Percentiles rank a stretch among this genome's conserved stretches.
Evolutionary conservation across 2,888 invertebrate genomes (phyloP).

Genomic region (Adineta ricciae): DNA sequence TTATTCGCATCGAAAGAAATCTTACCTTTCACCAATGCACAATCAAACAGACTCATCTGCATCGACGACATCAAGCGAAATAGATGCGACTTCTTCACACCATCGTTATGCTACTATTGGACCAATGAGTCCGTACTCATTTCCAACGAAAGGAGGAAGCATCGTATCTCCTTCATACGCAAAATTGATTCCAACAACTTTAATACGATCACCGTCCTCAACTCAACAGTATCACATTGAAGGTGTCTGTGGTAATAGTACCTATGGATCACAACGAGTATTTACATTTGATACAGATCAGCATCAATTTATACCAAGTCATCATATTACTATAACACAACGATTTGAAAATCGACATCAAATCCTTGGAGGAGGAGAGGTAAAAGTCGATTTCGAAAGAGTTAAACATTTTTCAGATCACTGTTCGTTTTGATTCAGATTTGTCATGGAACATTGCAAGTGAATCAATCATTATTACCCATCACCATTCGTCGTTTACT

Average conservation of each 20-base stretch:
- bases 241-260: constrained; percentile 17
- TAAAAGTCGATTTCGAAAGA: not conserved
- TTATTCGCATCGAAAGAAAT: not conserved
- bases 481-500: not conserved
- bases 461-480: not conserved
- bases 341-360: not conserved
- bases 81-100: not conserved
- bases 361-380: not conserved
- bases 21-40: not conserved
- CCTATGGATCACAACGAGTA: not conserved
- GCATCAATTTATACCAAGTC: not conserved
- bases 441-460: not conserved
- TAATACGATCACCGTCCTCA: not conserved
- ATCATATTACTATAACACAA: not conserved
- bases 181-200: not conserved
- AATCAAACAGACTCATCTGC: not conserved
- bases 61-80: not conserved
- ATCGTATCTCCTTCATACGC: not conserved
- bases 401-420: no score
- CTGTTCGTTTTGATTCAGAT: not conserved
- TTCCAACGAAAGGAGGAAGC: not conserved
- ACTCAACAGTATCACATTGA: not conserved
- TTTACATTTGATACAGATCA: not conserved
- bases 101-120: constrained; percentile 15
- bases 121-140: not conserved